Base-by-base conservation (phyloP, 2,797 vertebrate species). In the Psittacula derbiana region DNA sequence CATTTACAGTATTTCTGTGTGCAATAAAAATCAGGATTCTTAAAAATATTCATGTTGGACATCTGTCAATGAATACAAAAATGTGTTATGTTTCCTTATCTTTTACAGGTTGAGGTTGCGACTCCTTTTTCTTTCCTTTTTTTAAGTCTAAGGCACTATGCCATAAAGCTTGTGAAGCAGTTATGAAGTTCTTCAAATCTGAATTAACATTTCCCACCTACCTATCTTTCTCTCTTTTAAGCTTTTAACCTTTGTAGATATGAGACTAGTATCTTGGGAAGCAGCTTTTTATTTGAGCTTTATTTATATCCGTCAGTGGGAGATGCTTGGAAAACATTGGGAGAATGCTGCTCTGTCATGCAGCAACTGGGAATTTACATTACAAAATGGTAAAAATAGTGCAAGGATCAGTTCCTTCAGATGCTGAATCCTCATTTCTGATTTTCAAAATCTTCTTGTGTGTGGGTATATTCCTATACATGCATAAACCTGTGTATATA, bases 251-350 rank as follows among this genome's bases (percentile, higher is more conserved):
- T 96, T 94, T 92, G 82, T 92, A 92, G 79, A 83, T 96, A 57
- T 58, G 91, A 88, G 87, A 83, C 89, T 92, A 81, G 67, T 93
- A 73, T 96, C 88, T 93, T 93, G 83, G 92, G 80, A 94, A 97
- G 86, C 90, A 87, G 88, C 49, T 92, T 96, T 94, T 96, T 96
- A 78, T 94, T 95, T 94, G 52, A 88, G 83, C 52, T 95, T 94
- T 96, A 93, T 96, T 95, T 97, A 84, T 96, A 92, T 96, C 82
- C 1, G 7, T 95, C 71, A 95, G 96, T 96, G 91, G 92, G 95
- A 96, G 92, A 96, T 95, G 90, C 93, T 95, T 4, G 1, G 95
- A 90, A 96, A 96, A 92, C 70, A 88, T 79, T 60, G 90, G 91
- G 67, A 92, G 91, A 95, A 93, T 67, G 94, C 76, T 93, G 85